These are phyloP conservation scores for Phthorimaea operculella DNA, from an alignment of 1,140 invertebrate genomes.

Conservation along the genomic window DNA sequence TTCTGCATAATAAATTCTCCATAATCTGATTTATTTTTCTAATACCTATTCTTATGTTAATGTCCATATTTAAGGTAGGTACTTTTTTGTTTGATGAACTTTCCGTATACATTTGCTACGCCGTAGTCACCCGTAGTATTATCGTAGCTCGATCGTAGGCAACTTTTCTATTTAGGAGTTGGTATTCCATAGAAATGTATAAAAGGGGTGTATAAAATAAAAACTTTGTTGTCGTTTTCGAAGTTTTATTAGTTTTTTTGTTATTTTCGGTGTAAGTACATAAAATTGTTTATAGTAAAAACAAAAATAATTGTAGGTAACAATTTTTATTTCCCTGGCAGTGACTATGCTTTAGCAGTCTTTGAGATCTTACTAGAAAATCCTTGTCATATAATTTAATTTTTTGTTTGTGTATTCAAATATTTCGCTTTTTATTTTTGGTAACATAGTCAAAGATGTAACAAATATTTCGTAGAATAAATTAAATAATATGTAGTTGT, in stretches of 20 bases:
- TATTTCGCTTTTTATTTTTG: conserved; percentile 16
- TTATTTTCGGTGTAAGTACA: conserved; percentile 55
- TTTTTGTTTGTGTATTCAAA: conserved; percentile 3
- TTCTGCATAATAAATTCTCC: no score
- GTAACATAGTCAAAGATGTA: conserved; percentile 57
- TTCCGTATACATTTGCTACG: no score
- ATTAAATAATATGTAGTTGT: conserved; percentile 27
- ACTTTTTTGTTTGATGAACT: no score
- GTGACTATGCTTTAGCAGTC: conserved; percentile 65
- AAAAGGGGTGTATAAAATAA: no score
- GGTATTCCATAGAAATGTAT: no score
- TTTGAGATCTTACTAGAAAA: conserved; percentile 51
- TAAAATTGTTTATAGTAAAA: conserved; percentile 50
- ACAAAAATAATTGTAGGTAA: conserved; percentile 45
- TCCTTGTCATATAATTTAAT: conserved; percentile 13
- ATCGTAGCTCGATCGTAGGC: no score
- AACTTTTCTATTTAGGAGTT: no score
- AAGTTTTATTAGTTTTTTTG: conserved; percentile 51
- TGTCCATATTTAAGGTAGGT: no score
- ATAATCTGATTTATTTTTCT: no score
- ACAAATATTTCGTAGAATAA: conserved; percentile 27
- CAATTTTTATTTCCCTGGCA: conserved; percentile 50
- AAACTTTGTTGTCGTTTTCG: conserved; percentile 23
- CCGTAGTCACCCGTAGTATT: no score
- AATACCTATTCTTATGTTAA: no score